Conservation (phyloP, 1,140 invertebrate genomes). For the Drosophila teissieri region DNA sequence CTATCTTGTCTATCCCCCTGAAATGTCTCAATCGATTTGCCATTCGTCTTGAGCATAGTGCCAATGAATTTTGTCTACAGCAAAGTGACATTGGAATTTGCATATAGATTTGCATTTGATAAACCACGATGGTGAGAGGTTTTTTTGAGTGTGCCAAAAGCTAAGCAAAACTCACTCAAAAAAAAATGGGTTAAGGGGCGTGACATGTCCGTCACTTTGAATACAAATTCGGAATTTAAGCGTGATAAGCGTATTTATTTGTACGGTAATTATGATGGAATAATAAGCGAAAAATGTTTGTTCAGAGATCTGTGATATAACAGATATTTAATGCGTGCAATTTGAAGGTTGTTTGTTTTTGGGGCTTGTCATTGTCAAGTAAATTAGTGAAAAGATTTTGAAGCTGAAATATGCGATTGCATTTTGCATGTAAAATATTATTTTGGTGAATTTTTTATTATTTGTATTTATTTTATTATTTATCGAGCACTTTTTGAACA, state of each 20-base stretch:
- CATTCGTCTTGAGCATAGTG: slow-evolving; percentile 12
- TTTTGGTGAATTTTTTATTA: not conserved
- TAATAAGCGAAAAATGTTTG: slow-evolving; percentile 20
- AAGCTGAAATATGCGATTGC: not conserved
- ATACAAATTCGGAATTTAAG: slow-evolving; percentile 40
- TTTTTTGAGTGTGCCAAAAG: slow-evolving; percentile 12
- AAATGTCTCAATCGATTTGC: slow-evolving; percentile 50
- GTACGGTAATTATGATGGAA: slow-evolving; percentile 30
- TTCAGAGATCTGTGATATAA: slow-evolving; percentile 8
- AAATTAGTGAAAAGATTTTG: not conserved
- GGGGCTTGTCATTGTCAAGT: slow-evolving; percentile 1
- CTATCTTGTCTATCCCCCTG: slow-evolving; percentile 25
- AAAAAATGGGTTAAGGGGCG: slow-evolving; percentile 38
- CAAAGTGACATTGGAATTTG: slow-evolving; percentile 65
- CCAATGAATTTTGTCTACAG: slow-evolving; percentile 53
- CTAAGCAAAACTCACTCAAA: not conserved
- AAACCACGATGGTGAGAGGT: slow-evolving; percentile 48
- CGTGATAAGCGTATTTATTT: slow-evolving; percentile 47
- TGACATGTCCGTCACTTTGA: slow-evolving; percentile 32
- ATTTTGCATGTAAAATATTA: not conserved
- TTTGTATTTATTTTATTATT: too few species aligned
- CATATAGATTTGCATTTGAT: slow-evolving; percentile 64
- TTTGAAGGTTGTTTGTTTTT: slow-evolving; percentile 25
- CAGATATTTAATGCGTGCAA: slow-evolving; percentile 6
- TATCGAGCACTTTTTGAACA: too few species aligned